phyloP scores from a whole-genome alignment of 2,113 vertebrate species.

The Patagioenas fasciata region DNA sequence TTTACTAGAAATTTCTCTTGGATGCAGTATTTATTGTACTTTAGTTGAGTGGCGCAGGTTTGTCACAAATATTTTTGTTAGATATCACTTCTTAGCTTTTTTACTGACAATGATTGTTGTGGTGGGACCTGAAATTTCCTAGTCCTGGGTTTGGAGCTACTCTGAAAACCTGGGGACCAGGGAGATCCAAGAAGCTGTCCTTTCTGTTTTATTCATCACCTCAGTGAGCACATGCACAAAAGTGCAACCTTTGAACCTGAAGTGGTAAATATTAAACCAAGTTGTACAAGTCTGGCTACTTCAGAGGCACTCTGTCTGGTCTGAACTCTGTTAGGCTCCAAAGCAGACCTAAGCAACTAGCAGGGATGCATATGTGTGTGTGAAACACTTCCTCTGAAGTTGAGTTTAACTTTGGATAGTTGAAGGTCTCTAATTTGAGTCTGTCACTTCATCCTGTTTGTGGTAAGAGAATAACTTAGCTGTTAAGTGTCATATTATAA shows the following conservation, averaged over 20 bases:
- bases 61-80: background rate
- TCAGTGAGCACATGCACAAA: background rate
- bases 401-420: background rate
- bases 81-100: background rate
- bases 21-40: background rate
- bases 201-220: background rate
- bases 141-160: background rate
- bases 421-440: background rate
- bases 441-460: background rate
- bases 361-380: background rate
- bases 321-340: background rate
- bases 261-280: background rate
- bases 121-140: background rate
- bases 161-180: background rate
- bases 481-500: background rate
- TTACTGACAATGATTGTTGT: background rate
- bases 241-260: background rate
- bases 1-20: background rate
- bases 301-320: background rate
- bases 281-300: background rate
- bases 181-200: background rate
- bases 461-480: background rate
- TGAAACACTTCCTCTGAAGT: background rate
- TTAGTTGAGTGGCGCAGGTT: background rate
- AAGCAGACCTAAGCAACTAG: background rate